Conservation (phyloP, 1,140 invertebrate genomes). For the Drepana arcuata region DNA sequence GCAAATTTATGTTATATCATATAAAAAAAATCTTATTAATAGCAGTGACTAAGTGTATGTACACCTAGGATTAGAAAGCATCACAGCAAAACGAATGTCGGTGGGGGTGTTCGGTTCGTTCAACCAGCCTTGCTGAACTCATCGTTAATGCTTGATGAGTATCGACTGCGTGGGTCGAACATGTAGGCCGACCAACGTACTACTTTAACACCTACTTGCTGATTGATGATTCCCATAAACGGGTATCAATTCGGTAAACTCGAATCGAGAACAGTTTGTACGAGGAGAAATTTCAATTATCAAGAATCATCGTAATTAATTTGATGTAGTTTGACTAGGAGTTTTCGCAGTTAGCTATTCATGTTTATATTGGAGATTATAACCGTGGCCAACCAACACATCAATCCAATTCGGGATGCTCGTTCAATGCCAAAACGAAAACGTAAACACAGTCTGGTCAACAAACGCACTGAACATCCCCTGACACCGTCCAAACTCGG, state of each 20-base stretch:
- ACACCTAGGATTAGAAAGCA: conserved; percentile 50
- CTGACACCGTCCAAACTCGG: conserved; percentile 11
- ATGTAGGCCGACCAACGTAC: conserved; percentile 30
- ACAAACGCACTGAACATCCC: conserved; percentile 38
- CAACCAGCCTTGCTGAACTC: conserved; percentile 30
- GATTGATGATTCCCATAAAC: conserved; percentile 24
- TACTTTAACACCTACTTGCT: conserved; percentile 38
- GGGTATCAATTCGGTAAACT: conserved; percentile 7
- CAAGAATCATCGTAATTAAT: too few species aligned
- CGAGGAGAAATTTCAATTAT: too few species aligned
- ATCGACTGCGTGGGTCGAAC: conserved; percentile 42
- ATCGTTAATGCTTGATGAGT: conserved; percentile 53
- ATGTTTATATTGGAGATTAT: conserved; percentile 30
- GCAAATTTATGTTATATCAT: conserved; percentile 23
- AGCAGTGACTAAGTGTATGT: conserved; percentile 24
- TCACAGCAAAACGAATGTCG: conserved; percentile 19
- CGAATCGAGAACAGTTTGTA: too few species aligned
- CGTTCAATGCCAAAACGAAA: conserved; percentile 50
- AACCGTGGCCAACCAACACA: conserved; percentile 36
- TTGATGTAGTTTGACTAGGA: too few species aligned
- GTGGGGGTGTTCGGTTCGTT: conserved; percentile 26
- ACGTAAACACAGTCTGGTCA: conserved; percentile 58
- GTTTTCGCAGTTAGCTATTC: conserved; percentile 24
- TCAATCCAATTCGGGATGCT: conserved; percentile 48
- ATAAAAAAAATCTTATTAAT: conserved; percentile 18